Evolutionary conservation across 2,797 vertebrate genomes (phyloP).

Genomic region (Mormyrus hasselquistii): DNA sequence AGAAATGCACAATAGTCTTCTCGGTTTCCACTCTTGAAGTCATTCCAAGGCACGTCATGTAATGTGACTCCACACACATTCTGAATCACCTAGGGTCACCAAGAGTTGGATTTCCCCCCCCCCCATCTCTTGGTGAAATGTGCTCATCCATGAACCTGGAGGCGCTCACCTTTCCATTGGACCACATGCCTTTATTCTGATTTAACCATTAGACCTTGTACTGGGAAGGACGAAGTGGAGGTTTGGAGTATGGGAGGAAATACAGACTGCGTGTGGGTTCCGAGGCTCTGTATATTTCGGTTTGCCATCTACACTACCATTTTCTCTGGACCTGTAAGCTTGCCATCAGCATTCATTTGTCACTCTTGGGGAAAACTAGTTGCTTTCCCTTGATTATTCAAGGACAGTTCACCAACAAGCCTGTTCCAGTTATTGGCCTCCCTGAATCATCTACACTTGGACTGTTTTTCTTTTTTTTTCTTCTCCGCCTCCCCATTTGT

Average conservation of each 20-base stretch:
- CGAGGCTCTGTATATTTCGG: not conserved
- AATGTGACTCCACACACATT: not conserved
- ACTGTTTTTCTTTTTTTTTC: not conserved
- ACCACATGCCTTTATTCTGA: not conserved
- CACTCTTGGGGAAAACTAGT: not conserved
- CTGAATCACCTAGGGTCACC: not conserved
- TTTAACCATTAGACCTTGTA: not conserved
- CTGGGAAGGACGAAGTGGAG: not conserved
- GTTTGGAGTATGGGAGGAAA: not conserved
- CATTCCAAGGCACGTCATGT: not conserved
- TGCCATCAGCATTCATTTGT: not conserved
- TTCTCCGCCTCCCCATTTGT: too few relatives aligned
- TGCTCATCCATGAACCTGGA: not conserved
- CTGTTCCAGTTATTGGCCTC: not conserved
- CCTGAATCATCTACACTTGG: not conserved
- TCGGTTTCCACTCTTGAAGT: not conserved
- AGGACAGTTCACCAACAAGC: not conserved
- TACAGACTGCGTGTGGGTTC: not conserved
- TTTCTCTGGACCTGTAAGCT: not conserved
- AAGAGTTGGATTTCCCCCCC: not conserved
- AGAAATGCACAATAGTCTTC: not conserved
- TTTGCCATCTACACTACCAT: not conserved
- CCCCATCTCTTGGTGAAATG: not conserved
- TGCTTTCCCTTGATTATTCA: not conserved
- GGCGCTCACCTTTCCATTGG: not conserved